Percentiles rank a stretch among this genome's conserved stretches.
Conservation (phyloP, 1,140 invertebrate species). For the Drosophila erecta region DNA sequence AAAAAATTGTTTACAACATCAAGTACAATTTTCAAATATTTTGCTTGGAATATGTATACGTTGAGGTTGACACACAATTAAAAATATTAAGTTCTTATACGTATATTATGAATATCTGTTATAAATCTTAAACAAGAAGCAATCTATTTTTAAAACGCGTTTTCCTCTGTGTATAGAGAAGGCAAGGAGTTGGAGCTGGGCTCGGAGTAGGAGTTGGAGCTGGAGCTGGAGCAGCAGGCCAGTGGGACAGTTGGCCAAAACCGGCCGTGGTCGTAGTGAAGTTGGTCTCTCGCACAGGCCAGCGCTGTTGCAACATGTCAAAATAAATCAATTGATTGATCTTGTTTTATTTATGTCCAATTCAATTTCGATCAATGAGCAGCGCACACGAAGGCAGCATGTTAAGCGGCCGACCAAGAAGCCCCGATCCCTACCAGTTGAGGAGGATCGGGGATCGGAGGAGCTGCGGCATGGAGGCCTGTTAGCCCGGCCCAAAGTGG, state of each 20-base stretch:
- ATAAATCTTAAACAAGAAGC: too few relatives aligned
- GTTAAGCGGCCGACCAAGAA: conserved; percentile 44
- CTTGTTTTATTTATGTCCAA: conserved; percentile 85
- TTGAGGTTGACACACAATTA: too few relatives aligned
- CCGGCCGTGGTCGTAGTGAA: conserved; percentile 39
- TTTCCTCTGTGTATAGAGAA: conserved; percentile 19
- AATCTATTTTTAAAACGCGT: neutral
- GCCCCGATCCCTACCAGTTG: conserved; percentile 22
- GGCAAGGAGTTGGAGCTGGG: conserved; percentile 18
- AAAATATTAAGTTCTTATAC: too few relatives aligned
- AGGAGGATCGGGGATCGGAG: neutral
- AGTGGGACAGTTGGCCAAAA: conserved; percentile 60
- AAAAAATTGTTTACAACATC: neutral
- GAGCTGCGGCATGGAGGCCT: neutral
- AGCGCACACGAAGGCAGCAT: conserved; percentile 78
- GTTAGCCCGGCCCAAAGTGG: conserved; percentile 17
- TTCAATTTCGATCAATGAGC: conserved; percentile 85
- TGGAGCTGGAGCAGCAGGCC: conserved; percentile 48
- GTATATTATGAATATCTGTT: too few relatives aligned
- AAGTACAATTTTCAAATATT: neutral
- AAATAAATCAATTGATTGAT: conserved; percentile 85
- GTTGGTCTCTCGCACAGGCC: conserved; percentile 34
- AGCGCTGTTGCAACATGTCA: conserved; percentile 83
- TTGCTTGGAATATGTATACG: too few relatives aligned
- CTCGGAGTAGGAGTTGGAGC: conserved; percentile 18